Conservation (phyloP, 1,140 invertebrate genomes). For the Bombyx mori region ASM3026992v2 NC_085115.1:7601001-7601500, state of each 20-base stretch:
- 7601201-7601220: constrained; percentile 6
- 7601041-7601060: too few species aligned
- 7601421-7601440: too few species aligned
- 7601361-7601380: constrained; percentile 40
- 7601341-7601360: constrained; percentile 35
- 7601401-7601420: too few species aligned
- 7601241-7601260: constrained; percentile 19
- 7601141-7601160: constrained; percentile 53
- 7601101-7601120: too few species aligned
- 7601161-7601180: constrained; percentile 49
- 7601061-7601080: too few species aligned
- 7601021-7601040: too few species aligned
- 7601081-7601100: too few species aligned
- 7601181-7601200: constrained; percentile 36
- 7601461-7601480: too few species aligned
- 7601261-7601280: constrained; percentile 61
- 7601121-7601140: constrained; percentile 44
- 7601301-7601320: constrained; percentile 35
- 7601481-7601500: too few species aligned
- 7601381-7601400: constrained; percentile 10
- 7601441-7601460: too few species aligned
- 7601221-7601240: constrained; percentile 27
- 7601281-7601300: constrained; percentile 69
- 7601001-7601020: too few species aligned
- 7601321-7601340: constrained; percentile 44